Conservation (phyloP, 2,113 vertebrate species). For the Solea solea region DNA sequence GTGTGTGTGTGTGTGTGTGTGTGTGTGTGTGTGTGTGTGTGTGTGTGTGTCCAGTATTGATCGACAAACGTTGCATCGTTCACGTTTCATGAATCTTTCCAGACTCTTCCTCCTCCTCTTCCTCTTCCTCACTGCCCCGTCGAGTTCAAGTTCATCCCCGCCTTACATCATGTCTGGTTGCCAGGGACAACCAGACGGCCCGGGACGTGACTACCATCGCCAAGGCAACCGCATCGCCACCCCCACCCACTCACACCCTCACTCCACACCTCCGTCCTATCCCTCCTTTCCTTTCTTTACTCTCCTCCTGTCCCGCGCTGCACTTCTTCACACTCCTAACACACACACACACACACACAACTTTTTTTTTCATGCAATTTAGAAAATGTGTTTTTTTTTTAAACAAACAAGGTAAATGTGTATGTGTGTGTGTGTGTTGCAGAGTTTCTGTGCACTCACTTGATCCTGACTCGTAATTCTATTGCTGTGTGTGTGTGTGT, state of each 20-base stretch:
- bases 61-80: constrained; percentile 91
- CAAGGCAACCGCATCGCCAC: constrained; percentile 82
- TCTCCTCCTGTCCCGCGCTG: constrained; percentile 69
- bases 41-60: constrained; percentile 92
- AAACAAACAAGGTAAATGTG: constrained; percentile 29
- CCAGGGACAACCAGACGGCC: constrained; percentile 94
- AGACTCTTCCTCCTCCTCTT: constrained; percentile 60
- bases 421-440: constrained; percentile 30
- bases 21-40: constrained; percentile 75
- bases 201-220: constrained; percentile 97
- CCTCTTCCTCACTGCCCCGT: constrained; percentile 83
- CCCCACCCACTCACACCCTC: constrained; percentile 60
- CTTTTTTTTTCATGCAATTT: constrained; percentile 24
- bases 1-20: constrained; percentile 18
- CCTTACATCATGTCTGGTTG: constrained; percentile 99
- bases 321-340: constrained; percentile 78
- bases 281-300: constrained; percentile 64
- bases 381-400: constrained; percentile 40
- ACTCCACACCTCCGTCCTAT: constrained; percentile 42
- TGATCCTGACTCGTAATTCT: constrained; percentile 71
- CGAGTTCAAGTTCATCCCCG: constrained; percentile 97
- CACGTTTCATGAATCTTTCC: constrained; percentile 80
- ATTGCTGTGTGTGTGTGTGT: constrained; percentile 32
- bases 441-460: constrained; percentile 40
- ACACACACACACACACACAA: constrained; percentile 11